These are phyloP conservation scores for Elmis aenea DNA, from an alignment of 2,888 invertebrate species.

Conservation along the genomic window DNA sequence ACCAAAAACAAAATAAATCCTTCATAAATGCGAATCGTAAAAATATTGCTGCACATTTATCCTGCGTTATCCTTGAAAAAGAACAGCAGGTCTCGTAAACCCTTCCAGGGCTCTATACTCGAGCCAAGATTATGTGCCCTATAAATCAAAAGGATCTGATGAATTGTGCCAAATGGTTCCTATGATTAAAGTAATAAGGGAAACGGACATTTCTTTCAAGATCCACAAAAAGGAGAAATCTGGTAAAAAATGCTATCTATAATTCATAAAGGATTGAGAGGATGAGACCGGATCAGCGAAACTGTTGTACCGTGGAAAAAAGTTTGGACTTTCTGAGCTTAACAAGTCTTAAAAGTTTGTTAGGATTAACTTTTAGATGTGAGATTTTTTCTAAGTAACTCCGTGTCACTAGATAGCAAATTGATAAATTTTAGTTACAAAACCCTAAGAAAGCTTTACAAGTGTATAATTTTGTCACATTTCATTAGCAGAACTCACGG, in stretches of 20 bases:
- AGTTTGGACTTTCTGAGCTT: conserved; percentile 22
- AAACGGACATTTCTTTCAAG: conserved; percentile 40
- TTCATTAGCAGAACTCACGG: too few relatives aligned
- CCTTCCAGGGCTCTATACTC: conserved; percentile 6
- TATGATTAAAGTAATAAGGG: conserved; percentile 49
- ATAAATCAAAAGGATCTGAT: conserved; percentile 44
- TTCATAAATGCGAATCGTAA: neutral
- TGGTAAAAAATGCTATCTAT: conserved; percentile 45
- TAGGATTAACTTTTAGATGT: conserved; percentile 20
- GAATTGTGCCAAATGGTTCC: conserved; percentile 48
- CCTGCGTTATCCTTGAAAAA: conserved; percentile 7
- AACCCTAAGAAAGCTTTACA: too few relatives aligned
- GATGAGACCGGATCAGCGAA: conserved; percentile 35
- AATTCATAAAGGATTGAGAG: conserved; percentile 44
- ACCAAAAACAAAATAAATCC: neutral
- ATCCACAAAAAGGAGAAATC: conserved; percentile 39
- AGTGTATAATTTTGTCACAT: too few relatives aligned
- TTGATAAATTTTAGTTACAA: neutral
- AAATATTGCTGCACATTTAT: conserved; percentile 5
- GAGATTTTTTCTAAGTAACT: conserved; percentile 18
- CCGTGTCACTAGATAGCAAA: neutral
- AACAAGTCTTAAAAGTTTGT: conserved; percentile 25
- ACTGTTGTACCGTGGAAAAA: conserved; percentile 29
- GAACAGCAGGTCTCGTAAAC: conserved; percentile 12
- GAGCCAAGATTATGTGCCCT: conserved; percentile 13